Evolutionary conservation across 2,797 vertebrate genomes (phyloP), one percentile per base, ranked within the genome.

Genomic region (Gastrophryne carolinensis): DNA sequence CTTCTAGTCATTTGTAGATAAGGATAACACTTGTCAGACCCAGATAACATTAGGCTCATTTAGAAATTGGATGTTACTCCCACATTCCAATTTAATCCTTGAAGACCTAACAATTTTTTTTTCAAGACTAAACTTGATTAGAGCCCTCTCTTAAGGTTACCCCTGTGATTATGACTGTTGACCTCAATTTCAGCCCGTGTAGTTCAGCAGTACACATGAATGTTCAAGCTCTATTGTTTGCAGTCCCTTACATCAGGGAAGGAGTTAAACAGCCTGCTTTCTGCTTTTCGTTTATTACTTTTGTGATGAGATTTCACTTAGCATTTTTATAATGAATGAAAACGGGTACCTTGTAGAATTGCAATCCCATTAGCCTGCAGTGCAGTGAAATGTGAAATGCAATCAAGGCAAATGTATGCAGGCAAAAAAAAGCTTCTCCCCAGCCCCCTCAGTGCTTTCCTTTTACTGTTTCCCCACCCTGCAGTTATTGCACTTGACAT

Each of bases 401-500:
- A 81, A 79, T 81, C 72, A 41, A 82, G 84, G 80, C 78, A 83
- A 65, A 79, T 72, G 1, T 79, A 75, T 81, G 73, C 72, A 79
- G 53, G 32, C 61, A 80, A 78, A 75, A 80, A 85, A 82, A 68
- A 63, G 58, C 60, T 57, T 65, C 62, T 72, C 82, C 83, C 83
- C 79, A 83, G 67, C 82, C 76, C 78, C 83, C 82, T 72, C 79
- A 7, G 60, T 87, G 79, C 80, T 85, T 88, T 85, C 84, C 75
- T 87, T 86, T 84, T 83, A 80, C 83, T 81, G 49, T 58, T 80
- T 71, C 60, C 79, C 71, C 35, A 83, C 80, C 78, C 81, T 69
- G 79, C 85, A 86, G 87, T 87, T 81, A 84, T 82, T 81, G 80
- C 75, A 79, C 81, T 88, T 89, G 87, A 86, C 87, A 89, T 86